A percentile compares a stretch with the other conserved stretches of the same genome.
Evolutionary conservation across 2,113 vertebrate genomes (phyloP).

Genomic region (Mormoops blainvillei): DNA sequence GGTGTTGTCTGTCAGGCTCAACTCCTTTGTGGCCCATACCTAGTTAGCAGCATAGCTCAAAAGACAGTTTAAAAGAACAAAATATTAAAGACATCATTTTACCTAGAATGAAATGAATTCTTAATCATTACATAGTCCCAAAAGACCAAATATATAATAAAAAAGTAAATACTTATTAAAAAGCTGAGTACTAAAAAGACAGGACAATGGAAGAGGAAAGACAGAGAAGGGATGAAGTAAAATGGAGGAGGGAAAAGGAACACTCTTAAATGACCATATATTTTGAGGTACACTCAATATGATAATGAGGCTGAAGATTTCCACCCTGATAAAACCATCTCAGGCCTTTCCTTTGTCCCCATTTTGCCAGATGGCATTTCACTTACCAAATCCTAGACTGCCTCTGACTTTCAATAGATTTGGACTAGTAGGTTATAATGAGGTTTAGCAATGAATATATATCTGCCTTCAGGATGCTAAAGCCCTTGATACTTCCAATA

Average conservation of each 20-base stretch:
- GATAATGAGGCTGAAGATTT: background rate
- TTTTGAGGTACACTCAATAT: conserved; percentile 43
- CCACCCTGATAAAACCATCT: background rate
- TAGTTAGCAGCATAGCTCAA: conserved; percentile 67
- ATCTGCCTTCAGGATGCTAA: background rate
- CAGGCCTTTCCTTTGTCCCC: background rate
- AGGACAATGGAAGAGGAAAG: background rate
- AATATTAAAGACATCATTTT: conserved; percentile 41
- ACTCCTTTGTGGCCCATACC: conserved; percentile 47
- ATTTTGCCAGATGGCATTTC: background rate
- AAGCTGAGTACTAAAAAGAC: conserved; percentile 53
- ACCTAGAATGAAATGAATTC: conserved; percentile 56
- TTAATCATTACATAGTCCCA: conserved; percentile 55
- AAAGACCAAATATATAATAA: conserved; percentile 66
- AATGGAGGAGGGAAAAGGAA: background rate
- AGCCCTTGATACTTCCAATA: background rate
- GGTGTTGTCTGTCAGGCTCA: conserved; percentile 15
- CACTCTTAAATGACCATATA: background rate
- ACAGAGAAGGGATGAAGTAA: background rate
- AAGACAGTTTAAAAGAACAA: conserved; percentile 60
- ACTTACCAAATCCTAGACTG: conserved; percentile 1
- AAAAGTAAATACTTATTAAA: conserved; percentile 57
- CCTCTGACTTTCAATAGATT: background rate
- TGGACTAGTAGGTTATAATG: background rate
- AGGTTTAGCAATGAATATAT: background rate